phyloP scores from a whole-genome alignment of 2,797 vertebrate genomes.

The Aldrovandia affinis region DNA sequence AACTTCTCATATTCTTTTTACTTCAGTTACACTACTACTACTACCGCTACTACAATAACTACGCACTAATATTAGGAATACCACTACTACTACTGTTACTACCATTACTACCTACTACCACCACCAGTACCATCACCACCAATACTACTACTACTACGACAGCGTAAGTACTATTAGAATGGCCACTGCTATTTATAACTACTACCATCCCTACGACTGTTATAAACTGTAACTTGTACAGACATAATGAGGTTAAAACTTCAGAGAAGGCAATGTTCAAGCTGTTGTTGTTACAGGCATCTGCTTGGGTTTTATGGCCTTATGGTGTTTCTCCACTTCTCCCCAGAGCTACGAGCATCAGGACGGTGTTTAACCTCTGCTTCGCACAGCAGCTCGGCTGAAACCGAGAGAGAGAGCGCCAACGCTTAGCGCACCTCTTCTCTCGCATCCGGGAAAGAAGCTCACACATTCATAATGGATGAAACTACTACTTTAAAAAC shows the following conservation, averaged over 20 bases:
- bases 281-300: neutral
- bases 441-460: conserved; percentile 53
- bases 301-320: neutral
- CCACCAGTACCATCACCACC: neutral
- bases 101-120: neutral
- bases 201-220: neutral
- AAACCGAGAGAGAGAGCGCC: conserved; percentile 41
- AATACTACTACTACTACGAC: neutral
- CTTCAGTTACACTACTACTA: neutral
- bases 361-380: conserved; percentile 37
- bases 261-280: neutral
- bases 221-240: neutral
- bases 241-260: neutral
- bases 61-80: neutral
- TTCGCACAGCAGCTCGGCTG: conserved; percentile 45
- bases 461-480: conserved; percentile 61
- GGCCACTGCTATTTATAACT: neutral
- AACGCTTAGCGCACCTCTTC: conserved; percentile 34
- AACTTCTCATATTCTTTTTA: too few species aligned
- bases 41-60: neutral
- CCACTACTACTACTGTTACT: neutral
- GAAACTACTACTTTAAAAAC: conserved; percentile 60
- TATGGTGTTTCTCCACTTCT: conserved; percentile 21
- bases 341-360: conserved; percentile 36
- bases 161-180: neutral